phyloP scores from a whole-genome alignment of 2,797 vertebrate genomes.

The Pseudochromis fuscus region DNA sequence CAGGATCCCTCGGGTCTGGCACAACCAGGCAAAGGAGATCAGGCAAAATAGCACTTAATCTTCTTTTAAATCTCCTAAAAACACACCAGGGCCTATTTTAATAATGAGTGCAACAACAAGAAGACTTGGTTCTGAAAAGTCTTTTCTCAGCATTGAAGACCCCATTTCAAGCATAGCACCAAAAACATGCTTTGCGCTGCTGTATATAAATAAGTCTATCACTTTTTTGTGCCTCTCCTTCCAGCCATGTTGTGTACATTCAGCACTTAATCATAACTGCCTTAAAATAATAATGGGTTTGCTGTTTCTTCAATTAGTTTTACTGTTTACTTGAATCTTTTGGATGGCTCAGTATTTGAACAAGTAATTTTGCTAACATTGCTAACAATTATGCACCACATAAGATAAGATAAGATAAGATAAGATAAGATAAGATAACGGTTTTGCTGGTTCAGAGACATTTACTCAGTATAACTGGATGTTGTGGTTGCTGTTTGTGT shows the following conservation, averaged over 20 bases:
- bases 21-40: background rate
- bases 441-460: no score
- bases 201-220: background rate
- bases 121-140: background rate
- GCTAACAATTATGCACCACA: no score
- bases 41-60: background rate
- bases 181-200: background rate
- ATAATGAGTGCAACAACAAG: background rate
- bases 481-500: no score
- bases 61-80: background rate
- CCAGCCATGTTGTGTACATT: background rate
- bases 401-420: no score
- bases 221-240: background rate
- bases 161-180: background rate
- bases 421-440: no score
- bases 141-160: background rate
- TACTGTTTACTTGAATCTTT: no score
- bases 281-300: no score
- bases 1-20: background rate
- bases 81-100: background rate
- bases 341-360: no score
- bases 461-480: no score
- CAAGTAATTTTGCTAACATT: no score
- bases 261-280: no score
- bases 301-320: no score